Evolutionary conservation across 35 echinoderm and acorn worm species (phyloP), one percentile per base, ranked within the genome.

Genomic region (Amphiura filiformis): DNA sequence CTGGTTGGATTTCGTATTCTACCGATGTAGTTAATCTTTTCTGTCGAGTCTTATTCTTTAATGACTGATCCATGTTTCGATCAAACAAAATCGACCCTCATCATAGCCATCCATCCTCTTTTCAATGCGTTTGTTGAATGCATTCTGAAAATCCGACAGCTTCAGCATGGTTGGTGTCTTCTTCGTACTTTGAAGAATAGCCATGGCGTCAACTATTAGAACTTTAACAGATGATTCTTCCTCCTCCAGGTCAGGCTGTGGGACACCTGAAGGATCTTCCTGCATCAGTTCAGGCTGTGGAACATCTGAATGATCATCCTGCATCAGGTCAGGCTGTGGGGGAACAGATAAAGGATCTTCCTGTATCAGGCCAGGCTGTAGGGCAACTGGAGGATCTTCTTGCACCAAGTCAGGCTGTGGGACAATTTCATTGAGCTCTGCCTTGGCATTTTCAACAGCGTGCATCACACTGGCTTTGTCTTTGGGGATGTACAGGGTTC

Each of bases 21-120:
- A 47, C 37, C 7, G 11, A 52, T 47, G 39, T 57, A 83, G 81
- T 83, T 83, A 56, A 49, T 85, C n/a, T n/a, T 56, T 65, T 85
- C 47, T 85, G 52, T 75, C 83, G 83, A 65, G 83, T 85, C 39
- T 85, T 85, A 47, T 85, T n/a, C n/a, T n/a, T 85, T 32, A 82
- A 82, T 82, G 81, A 82, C 39, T 82, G 36, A 17, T 82, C 81
- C 81, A 82, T 82, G 40, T 82, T 44, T 82, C 81, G 81, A 11
- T 70, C 61, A 70, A 70, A 70, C 61, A 70, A 5, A 70, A 2
- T 70, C 61, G 26, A 70, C 61, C 7, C 44, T 82, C 81, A 82
- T 82, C 39, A 82, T 82, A 82, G 39, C 81, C 40, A 32, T 36
- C 61, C 61, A 70, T 30, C 61, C 7, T 70, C 7, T 70, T 70